These are phyloP conservation scores for Cottus gobio DNA, from an alignment of 2,113 vertebrate species.

Conservation along the genomic window DNA sequence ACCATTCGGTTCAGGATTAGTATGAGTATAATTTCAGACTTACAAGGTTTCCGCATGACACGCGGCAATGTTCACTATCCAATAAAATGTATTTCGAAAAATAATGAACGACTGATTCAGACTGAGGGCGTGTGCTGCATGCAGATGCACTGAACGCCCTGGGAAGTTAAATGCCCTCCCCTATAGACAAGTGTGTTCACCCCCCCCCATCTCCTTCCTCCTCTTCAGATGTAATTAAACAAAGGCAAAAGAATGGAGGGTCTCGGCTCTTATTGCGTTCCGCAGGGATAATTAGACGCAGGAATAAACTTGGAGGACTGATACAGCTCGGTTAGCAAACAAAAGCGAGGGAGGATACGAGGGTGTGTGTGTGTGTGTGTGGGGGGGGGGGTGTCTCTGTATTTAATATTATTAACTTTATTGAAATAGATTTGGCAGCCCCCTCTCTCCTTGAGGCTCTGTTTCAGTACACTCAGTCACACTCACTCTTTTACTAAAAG, in stretches of 20 bases:
- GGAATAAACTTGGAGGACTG: conserved; percentile 45
- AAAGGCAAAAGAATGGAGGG: conserved; percentile 41
- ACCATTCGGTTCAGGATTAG: conserved; percentile 14
- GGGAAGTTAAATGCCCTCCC: conserved; percentile 43
- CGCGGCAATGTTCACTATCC: conserved; percentile 25
- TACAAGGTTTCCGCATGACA: conserved; percentile 13
- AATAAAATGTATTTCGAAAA: conserved; percentile 14
- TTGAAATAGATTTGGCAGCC: conserved; percentile 34
- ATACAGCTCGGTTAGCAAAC: conserved; percentile 61
- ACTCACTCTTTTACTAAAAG: conserved; percentile 9
- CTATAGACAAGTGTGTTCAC: conserved; percentile 16
- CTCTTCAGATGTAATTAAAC: conserved; percentile 54
- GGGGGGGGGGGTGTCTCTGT: neutral
- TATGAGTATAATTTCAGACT: neutral
- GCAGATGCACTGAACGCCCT: conserved; percentile 6
- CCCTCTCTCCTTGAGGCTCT: conserved; percentile 22
- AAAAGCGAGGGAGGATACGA: conserved; percentile 18
- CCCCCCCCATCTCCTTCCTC: neutral
- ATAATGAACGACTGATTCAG: neutral
- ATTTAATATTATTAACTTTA: conserved; percentile 65
- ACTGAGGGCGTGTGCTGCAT: conserved; percentile 13
- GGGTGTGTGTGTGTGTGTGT: neutral
- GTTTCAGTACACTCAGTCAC: conserved; percentile 28
- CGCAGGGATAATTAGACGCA: conserved; percentile 53
- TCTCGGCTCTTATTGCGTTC: conserved; percentile 32